Conservation (phyloP, 23 tunicate genomes). For the Ascidia mentula region DNA sequence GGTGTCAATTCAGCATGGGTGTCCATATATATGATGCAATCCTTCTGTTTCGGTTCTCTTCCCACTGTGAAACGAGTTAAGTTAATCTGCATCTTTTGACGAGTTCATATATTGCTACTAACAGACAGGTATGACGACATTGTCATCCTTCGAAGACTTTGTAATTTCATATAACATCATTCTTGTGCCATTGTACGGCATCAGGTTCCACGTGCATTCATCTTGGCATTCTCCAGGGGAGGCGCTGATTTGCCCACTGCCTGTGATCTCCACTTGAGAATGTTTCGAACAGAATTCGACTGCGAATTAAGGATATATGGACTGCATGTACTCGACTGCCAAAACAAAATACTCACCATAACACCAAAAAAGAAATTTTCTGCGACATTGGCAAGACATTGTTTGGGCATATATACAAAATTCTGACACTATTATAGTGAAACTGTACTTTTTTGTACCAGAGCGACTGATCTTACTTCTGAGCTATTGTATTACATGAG, state of each 20-base stretch:
- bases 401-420: too few relatives aligned
- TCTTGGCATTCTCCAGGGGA: background rate
- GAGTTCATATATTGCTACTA: background rate
- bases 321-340: too few relatives aligned
- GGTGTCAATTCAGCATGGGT: background rate
- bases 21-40: background rate
- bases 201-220: background rate
- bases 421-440: too few relatives aligned
- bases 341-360: too few relatives aligned
- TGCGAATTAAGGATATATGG: too few relatives aligned
- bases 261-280: background rate
- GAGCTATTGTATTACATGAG: too few relatives aligned
- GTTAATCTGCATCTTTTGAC: background rate
- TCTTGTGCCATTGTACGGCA: background rate
- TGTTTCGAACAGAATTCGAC: background rate
- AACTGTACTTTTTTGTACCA: too few relatives aligned
- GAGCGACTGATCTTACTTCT: too few relatives aligned
- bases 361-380: too few relatives aligned
- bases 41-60: background rate
- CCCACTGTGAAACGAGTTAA: background rate
- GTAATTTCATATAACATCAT: background rate
- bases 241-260: background rate
- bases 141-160: background rate
- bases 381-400: too few relatives aligned
- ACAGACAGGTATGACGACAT: background rate